Conservation (phyloP, 2,888 invertebrate species). For the Lordiphosa fenestrarum region DNA sequence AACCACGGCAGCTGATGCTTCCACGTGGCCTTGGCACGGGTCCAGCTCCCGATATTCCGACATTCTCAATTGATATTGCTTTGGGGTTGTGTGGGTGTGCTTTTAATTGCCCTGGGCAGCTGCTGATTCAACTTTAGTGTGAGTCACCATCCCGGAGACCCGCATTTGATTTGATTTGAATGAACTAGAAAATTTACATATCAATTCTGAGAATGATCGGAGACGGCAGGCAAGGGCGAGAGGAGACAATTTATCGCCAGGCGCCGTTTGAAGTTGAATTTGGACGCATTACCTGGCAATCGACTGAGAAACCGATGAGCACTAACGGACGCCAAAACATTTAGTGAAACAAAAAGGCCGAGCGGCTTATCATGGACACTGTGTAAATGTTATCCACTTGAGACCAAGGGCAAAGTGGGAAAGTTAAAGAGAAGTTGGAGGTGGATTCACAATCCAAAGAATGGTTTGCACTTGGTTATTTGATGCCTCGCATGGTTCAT, state of each 20-base stretch:
- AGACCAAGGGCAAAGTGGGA: neutral
- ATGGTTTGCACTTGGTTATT: neutral
- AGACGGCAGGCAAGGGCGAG: constrained; percentile 7
- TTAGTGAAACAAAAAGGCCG: constrained; percentile 42
- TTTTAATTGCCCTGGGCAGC: constrained; percentile 45
- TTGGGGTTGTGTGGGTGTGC: constrained; percentile 25
- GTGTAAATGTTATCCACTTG: neutral
- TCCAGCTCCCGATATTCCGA: constrained; percentile 27
- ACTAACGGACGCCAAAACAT: constrained; percentile 69
- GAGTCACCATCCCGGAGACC: constrained; percentile 49
- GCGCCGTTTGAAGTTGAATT: constrained; percentile 62
- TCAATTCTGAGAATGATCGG: constrained; percentile 28
- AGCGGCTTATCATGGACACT: constrained; percentile 33
- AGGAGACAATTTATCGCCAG: constrained; percentile 42
- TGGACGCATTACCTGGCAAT: constrained; percentile 67
- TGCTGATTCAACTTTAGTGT: constrained; percentile 34
- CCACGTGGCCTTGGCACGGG: constrained; percentile 55
- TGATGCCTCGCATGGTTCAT: no score
- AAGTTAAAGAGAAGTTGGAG: neutral
- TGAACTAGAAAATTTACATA: constrained; percentile 64
- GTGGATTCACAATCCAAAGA: neutral
- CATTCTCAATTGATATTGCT: constrained; percentile 35
- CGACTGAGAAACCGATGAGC: constrained; percentile 37
- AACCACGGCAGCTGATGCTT: constrained; percentile 35
- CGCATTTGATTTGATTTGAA: constrained; percentile 53